Evolutionary conservation across 64 coral and sea anemone species (phyloP).

Genomic region (Orbicella faveolata): DNA sequence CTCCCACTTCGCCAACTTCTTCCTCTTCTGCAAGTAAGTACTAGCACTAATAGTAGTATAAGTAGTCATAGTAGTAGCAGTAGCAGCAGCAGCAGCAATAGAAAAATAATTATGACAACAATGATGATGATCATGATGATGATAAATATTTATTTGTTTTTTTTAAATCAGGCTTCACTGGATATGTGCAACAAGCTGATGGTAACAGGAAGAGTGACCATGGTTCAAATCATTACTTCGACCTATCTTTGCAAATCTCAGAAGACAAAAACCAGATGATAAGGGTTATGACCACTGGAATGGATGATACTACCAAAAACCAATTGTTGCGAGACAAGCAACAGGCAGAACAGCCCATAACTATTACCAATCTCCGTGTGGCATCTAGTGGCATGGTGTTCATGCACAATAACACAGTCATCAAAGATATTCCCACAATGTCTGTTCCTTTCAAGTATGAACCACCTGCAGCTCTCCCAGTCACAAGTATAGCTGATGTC

Average conservation of each 20-base stretch:
- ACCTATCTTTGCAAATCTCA: slow-evolving; percentile 41
- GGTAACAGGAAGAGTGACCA: slow-evolving; percentile 33
- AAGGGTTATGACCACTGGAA: slow-evolving; percentile 41
- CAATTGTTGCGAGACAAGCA: slow-evolving; percentile 44
- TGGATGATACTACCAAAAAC: slow-evolving; percentile 19
- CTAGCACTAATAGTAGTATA: too few species aligned
- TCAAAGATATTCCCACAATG: too few species aligned
- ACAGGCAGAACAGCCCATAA: slow-evolving; percentile 48
- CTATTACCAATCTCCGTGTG: slow-evolving; percentile 38
- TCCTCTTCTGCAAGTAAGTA: slow-evolving; percentile 27
- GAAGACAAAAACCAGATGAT: slow-evolving; percentile 21
- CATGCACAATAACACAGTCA: slow-evolving; percentile 37
- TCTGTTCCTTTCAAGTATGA: too few species aligned
- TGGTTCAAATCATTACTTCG: slow-evolving; percentile 46
- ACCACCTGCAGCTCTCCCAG: too few species aligned
- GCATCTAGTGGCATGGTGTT: slow-evolving; percentile 51
- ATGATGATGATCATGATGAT: too few species aligned
- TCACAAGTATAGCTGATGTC: too few species aligned
- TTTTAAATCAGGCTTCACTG: slow-evolving; percentile 53
- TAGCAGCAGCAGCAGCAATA: too few species aligned
- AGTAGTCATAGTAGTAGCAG: too few species aligned
- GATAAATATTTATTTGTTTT: neutral
- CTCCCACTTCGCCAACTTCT: slow-evolving; percentile 9
- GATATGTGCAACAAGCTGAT: slow-evolving; percentile 48
- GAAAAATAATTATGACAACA: too few species aligned